Percentiles rank a stretch among this genome's conserved stretches.
Conservation (phyloP, 1,140 invertebrate genomes). For the Platorchestia sp. region DNA sequence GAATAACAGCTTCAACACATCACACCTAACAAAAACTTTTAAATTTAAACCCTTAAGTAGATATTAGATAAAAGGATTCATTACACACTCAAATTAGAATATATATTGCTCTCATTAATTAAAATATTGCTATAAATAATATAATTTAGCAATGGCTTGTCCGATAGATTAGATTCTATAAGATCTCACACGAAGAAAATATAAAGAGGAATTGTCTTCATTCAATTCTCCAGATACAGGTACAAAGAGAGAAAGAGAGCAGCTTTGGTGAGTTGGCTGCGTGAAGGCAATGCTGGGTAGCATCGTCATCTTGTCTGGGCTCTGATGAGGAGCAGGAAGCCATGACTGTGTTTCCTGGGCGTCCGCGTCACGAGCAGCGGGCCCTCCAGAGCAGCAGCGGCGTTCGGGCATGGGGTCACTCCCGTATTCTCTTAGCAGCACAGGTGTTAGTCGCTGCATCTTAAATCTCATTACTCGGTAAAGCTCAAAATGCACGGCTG, state of each 20-base stretch:
- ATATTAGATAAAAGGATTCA: background rate
- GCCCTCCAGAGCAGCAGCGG: background rate
- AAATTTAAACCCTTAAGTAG: background rate
- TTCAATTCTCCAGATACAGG: background rate
- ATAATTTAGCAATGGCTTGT: background rate
- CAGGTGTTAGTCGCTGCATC: too few species aligned
- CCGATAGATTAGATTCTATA: background rate
- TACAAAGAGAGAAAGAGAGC: background rate
- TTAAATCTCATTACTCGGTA: too few species aligned
- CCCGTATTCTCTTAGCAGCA: too few species aligned
- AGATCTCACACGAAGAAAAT: background rate
- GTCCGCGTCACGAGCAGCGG: background rate
- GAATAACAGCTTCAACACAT: background rate
- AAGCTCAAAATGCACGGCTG: background rate
- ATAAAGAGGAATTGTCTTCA: background rate
- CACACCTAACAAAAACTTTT: background rate
- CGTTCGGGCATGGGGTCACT: too few species aligned
- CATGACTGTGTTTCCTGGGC: background rate
- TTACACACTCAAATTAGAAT: background rate
- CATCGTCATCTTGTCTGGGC: background rate
- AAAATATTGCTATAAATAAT: background rate
- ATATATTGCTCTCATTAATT: background rate
- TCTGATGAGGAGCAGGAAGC: background rate
- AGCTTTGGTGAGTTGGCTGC: background rate
- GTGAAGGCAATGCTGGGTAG: background rate